Conservation (phyloP, 2,888 invertebrate genomes). For the Anorthoa munda region DNA sequence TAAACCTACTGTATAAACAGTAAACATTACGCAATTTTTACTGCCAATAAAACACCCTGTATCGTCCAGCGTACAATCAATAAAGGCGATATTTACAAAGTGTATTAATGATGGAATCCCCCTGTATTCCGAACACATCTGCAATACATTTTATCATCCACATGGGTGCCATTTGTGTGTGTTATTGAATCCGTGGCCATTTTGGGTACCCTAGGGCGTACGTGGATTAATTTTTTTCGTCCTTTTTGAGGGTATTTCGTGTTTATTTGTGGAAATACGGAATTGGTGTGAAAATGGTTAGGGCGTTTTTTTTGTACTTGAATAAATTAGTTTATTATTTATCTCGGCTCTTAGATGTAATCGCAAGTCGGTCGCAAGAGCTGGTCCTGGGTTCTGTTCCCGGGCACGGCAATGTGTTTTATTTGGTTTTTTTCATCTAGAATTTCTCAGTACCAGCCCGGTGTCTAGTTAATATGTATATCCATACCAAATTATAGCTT, state of each 20-base stretch:
- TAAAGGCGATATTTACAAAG: constrained; percentile 72
- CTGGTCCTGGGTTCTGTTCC: too few species aligned
- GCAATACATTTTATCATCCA: constrained; percentile 78
- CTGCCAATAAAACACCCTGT: constrained; percentile 58
- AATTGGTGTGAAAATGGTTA: constrained; percentile 31
- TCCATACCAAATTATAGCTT: too few species aligned
- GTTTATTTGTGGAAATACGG: constrained; percentile 51
- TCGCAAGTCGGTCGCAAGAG: too few species aligned
- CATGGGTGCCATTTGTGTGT: constrained; percentile 77
- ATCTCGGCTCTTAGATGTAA: neutral
- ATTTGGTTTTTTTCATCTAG: too few species aligned
- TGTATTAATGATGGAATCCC: constrained; percentile 78
- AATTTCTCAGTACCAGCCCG: too few species aligned
- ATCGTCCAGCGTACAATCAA: constrained; percentile 60
- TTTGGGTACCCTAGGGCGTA: constrained; percentile 59
- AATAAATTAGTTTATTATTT: constrained; percentile 7
- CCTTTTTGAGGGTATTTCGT: constrained; percentile 46
- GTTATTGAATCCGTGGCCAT: constrained; percentile 68
- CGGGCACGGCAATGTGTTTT: too few species aligned
- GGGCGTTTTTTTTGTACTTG: constrained; percentile 1
- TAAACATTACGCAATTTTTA: constrained; percentile 56
- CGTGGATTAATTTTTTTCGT: constrained; percentile 62
- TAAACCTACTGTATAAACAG: constrained; percentile 49
- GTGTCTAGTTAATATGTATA: too few species aligned
- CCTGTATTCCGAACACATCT: constrained; percentile 67